Evolutionary conservation across 2,797 vertebrate species (phyloP), one percentile per base, ranked within the genome.

Genomic region (Pangasius macronema): DNA sequence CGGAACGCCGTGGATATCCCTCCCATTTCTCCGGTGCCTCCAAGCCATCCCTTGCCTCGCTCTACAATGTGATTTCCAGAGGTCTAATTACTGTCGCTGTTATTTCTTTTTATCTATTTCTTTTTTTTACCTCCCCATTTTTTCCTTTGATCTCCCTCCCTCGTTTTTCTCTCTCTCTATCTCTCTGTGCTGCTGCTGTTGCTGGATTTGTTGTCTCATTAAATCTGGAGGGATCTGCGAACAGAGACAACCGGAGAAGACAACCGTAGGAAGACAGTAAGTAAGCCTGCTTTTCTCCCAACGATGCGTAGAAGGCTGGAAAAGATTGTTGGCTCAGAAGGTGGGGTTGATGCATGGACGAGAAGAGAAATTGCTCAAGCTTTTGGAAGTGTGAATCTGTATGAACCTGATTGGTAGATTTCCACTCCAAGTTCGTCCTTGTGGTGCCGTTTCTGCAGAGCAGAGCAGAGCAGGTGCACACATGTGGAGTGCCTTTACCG

Each of bases 201-300:
- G 86, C 88, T 86, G 91, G 90, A 89, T 90, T 88, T 83, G 42
- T 80, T 39, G 49, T 63, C 83, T 85, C 92, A 87, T 91, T 88
- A 91, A 83, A 92, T 93, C 93, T 91, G 89, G 90, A 92, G 86
- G 91, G 89, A 91, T 87, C 90, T 89, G 68, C 87, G 77, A 87
- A 87, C 79, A 91, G 73, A 91, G 79, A 87, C 84, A 59, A 83
- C 81, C 36, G 4, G n/a, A 76, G 84, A 67, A 79, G 75, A 83
- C 42, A 36, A 87, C 92, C 91, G 88, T 91, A 93, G 89, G 89
- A 94, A 94, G 92, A 94, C 94, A 95, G 95, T 96, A 96, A 95
- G 96, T 91, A 89, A 92, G 89, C 84, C 70, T 89, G 91, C 90
- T 90, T 87, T 53, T 87, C 72, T 90, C 75, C 67, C 88, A 36